Percentiles rank a stretch among this genome's conserved stretches.
These are phyloP conservation scores for Macroramphosus scolopax DNA, from an alignment of 2,797 vertebrate species.

Conservation along the genomic window DNA sequence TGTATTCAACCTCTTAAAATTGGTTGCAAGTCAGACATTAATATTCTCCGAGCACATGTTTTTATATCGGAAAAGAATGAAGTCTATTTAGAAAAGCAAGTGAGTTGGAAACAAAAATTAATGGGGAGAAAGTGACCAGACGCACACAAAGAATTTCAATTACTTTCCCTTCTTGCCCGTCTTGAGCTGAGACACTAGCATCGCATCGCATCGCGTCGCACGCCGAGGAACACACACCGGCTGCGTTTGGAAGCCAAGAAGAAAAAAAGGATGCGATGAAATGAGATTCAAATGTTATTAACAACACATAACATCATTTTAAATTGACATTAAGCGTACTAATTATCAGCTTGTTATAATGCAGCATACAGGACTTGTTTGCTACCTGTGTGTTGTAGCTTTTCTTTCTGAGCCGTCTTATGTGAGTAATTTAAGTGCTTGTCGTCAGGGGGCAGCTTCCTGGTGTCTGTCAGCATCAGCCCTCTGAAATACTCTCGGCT, in stretches of 20 bases:
- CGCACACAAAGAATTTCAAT: constrained; percentile 76
- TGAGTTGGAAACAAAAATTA: constrained; percentile 78
- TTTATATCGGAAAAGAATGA: constrained; percentile 68
- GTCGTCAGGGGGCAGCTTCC: constrained; percentile 1
- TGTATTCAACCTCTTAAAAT: constrained; percentile 64
- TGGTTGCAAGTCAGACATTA: constrained; percentile 66
- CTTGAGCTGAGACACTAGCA: constrained; percentile 28
- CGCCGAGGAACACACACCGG: constrained; percentile 15
- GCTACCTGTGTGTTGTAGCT: no score
- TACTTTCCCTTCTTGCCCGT: constrained; percentile 46
- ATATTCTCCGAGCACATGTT: constrained; percentile 72
- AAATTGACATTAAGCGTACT: no score
- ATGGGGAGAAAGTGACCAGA: constrained; percentile 76
- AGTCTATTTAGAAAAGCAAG: constrained; percentile 78
- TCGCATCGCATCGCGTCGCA: no score
- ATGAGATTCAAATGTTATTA: constrained; percentile 21
- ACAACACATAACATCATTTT: constrained; percentile 10
- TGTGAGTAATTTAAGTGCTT: not conserved
- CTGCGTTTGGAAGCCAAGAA: constrained; percentile 19
- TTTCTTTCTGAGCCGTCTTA: no score
- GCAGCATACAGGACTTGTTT: no score
- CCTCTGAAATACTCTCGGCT: not conserved
- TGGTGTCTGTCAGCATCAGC: not conserved
- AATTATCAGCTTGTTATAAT: no score
- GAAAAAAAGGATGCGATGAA: not conserved